phyloP scores from a whole-genome alignment of 2,797 vertebrate genomes.

The Meriones psammophilus region DNA sequence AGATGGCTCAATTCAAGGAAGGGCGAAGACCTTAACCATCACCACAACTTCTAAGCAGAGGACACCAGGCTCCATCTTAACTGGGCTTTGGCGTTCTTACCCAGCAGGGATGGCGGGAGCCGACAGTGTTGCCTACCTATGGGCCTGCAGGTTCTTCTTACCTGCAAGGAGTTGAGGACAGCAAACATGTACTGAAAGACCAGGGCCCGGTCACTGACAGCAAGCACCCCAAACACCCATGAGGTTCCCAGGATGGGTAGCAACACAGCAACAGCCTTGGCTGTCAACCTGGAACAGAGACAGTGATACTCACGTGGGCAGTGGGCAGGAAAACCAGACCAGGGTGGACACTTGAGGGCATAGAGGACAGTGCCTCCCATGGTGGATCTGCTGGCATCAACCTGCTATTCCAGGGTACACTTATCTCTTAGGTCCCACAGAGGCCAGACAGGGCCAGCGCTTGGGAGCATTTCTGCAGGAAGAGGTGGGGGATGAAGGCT shows the following conservation, averaged over 20 bases:
- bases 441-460: background rate
- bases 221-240: constrained; percentile 97
- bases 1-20: background rate
- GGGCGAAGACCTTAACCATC: accelerated
- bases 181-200: constrained; percentile 98
- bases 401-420: background rate
- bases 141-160: constrained; percentile 83
- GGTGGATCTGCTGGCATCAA: background rate
- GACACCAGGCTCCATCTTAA: background rate
- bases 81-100: background rate
- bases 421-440: background rate
- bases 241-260: constrained; percentile 97
- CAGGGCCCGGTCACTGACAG: constrained; percentile 93
- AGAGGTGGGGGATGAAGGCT: background rate
- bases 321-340: accelerated
- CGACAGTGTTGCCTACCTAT: accelerated
- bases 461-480: background rate
- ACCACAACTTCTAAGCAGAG: background rate
- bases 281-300: constrained; percentile 91
- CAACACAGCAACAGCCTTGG: constrained; percentile 97
- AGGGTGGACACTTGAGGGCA: background rate
- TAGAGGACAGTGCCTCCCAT: no score
- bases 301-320: accelerated
- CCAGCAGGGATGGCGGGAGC: background rate
- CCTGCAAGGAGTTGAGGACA: constrained; percentile 96